phyloP scores from a whole-genome alignment of 1,140 invertebrate genomes.

The Charaxes varanes region DNA sequence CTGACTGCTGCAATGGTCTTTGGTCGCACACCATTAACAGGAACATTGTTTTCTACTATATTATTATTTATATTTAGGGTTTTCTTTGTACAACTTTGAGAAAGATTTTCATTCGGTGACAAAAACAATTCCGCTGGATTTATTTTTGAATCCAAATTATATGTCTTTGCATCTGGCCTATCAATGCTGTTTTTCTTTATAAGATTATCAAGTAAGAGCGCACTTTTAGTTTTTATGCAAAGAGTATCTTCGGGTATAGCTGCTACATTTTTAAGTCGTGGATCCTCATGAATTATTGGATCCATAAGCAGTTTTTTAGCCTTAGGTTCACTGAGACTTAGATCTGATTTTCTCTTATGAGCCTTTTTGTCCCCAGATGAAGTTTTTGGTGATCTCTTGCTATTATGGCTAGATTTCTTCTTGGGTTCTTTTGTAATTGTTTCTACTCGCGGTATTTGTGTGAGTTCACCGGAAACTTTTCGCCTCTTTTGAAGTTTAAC shows the following conservation, averaged over 20 bases:
- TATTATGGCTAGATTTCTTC: constrained; percentile 37
- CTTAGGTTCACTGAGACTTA: constrained; percentile 26
- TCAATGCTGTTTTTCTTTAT: constrained; percentile 75
- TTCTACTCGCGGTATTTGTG: constrained; percentile 40
- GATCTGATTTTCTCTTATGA: constrained; percentile 51
- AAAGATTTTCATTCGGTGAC: constrained; percentile 44
- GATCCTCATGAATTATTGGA: constrained; percentile 32
- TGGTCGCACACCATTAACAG: constrained; percentile 50
- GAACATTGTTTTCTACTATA: constrained; percentile 61
- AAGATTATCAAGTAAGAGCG: constrained; percentile 70
- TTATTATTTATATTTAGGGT: constrained; percentile 72
- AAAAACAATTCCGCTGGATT: constrained; percentile 65
- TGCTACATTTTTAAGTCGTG: constrained; percentile 37
- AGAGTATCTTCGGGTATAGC: constrained; percentile 36
- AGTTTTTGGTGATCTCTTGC: constrained; percentile 41
- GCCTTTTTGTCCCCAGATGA: constrained; percentile 44
- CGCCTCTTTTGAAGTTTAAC: constrained; percentile 74
- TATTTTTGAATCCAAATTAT: constrained; percentile 44
- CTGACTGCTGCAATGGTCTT: constrained; percentile 59
- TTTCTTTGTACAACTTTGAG: constrained; percentile 49
- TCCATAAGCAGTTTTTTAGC: constrained; percentile 48
- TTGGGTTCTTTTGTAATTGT: constrained; percentile 55
- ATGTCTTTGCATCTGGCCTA: constrained; percentile 52
- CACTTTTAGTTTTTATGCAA: constrained; percentile 65
- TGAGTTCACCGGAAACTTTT: constrained; percentile 70